Evolutionary conservation across 2,797 vertebrate species (phyloP), one percentile per base, ranked within the genome.

Genomic region (Phataginus tetradactyla): DNA sequence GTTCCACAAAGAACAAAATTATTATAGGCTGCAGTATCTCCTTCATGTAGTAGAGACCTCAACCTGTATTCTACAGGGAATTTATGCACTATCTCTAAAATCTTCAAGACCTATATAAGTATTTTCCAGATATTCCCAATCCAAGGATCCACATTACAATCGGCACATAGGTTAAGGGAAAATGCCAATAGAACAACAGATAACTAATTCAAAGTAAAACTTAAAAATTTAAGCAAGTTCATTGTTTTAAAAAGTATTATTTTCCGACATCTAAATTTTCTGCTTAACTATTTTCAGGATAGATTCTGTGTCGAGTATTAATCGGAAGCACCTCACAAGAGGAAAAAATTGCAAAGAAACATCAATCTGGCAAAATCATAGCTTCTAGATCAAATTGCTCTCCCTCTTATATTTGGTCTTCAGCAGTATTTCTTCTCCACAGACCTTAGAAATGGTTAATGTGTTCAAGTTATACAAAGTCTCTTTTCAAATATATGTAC

Each of bases 401-500:
- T 39, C 20, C 20, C 12, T 72, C 59, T 71, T 57, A 51, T 57
- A 86, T 94, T 95, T 96, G 29, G 12, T 32, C 10, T 29, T 59
- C 17, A 57, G 9, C 17, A 57, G 1, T 4, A 83, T 93, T 39
- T 21, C 79, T 18, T 32, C 66, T 90, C 71, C 79, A 39, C 2
- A 29, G 32, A 25, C 0, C 7, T 18, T 93, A 18, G 86, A 94
- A 97, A 94, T 8, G 11, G 86, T 98, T 98, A 98, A 97, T 68
- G 55, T 10, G 27, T 92, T 95, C 63, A 95, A 91, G 17, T 42
- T 80, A 25, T n/a, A 94, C 1, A 9, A 57, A 96, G 25, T 61
- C 59, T 78, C 39, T 39, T 94, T 96, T 97, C 72, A 92, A 83
- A 83, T 4, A 94, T 45, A 91, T 75, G 61, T 94, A n/a, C 61